phyloP scores from a whole-genome alignment of 2,888 invertebrate species.

The Mesopsocus fuscifrons region DNA sequence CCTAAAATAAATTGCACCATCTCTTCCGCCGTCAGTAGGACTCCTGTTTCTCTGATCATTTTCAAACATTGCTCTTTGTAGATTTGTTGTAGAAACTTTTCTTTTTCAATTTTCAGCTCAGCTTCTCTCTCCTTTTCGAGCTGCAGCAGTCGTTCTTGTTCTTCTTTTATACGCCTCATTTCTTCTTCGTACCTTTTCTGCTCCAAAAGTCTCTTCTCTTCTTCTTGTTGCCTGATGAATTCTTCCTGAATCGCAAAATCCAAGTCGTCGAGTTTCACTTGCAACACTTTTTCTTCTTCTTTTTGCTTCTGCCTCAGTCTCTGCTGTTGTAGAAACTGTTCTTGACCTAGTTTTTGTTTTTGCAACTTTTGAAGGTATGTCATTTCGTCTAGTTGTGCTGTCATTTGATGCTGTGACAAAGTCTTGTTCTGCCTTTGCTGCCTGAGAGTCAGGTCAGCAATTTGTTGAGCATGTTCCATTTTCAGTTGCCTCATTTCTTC shows the following conservation, averaged over 20 bases:
- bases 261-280: neutral
- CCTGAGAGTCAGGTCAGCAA: neutral
- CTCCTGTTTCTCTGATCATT: neutral
- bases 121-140: constrained; percentile 14
- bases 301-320: constrained; percentile 5
- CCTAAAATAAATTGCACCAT: constrained; percentile 1
- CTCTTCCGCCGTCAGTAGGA: neutral
- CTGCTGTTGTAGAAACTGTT: constrained; percentile 3
- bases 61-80: constrained; percentile 5
- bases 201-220: constrained; percentile 1
- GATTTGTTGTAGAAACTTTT: neutral
- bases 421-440: constrained; percentile 1
- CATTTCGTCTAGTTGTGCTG: constrained; percentile 3
- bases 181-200: constrained; percentile 7
- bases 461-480: neutral
- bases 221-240: constrained; percentile 7
- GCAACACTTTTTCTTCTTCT: neutral
- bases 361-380: constrained; percentile 4
- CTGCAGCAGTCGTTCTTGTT: constrained; percentile 13
- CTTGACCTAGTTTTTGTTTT: constrained; percentile 4
- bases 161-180: constrained; percentile 11
- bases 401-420: neutral
- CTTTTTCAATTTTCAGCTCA: constrained; percentile 5
- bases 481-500: constrained; percentile 2
- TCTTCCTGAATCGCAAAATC: constrained; percentile 4